Evolutionary conservation across 2,888 invertebrate species (phyloP), one percentile per base, ranked within the genome.

Genomic region (Drosophila colorata): DNA sequence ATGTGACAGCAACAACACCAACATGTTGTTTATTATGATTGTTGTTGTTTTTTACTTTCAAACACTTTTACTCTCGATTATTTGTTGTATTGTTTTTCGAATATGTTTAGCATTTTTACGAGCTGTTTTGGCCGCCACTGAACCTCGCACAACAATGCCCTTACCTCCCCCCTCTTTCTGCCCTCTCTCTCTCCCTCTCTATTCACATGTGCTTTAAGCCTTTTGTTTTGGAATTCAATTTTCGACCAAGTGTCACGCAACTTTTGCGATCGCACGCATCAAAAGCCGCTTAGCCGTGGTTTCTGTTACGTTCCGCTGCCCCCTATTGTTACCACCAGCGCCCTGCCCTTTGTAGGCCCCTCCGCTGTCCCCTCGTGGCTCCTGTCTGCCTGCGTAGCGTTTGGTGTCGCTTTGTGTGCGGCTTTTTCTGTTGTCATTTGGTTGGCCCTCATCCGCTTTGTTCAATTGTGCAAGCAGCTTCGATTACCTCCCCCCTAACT

Each of bases 1-100:
- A 43, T 64, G 73, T 58, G 69, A 59, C 68, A 55, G 25, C 46
- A 37, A 25, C 44, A 46, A 49, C 35, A 66, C 53, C 18, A 55
- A 47, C 33, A 40, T 55, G 38, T 40, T 43, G 35, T 55, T 59
- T 18, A 37, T 41, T 64, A n/a, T 51, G 38, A 53, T 65, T 37
- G 43, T 51, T 48, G 33, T 56, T 49, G 28, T 58, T 69, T 69
- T 69, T 67, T 59, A 58, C 71, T 69, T 72, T 75, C 73, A 65
- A 83, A 72, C 81, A 78, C 84, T 81, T 80, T 84, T 75, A 81
- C 78, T 82, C 80, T 84, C 82, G 60, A 67, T 78, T 69, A 64
- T 90, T 90, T 78, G 49, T 83, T 13, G 25, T 31, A 31, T 31
- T 31, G 31, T 11, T 31, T 16, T 23, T 53, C 43, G 49, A 58